Percentiles rank a stretch among this genome's conserved stretches.
Evolutionary conservation across 2,113 vertebrate genomes (phyloP).

Genomic region (Baryphthengus martii): DNA sequence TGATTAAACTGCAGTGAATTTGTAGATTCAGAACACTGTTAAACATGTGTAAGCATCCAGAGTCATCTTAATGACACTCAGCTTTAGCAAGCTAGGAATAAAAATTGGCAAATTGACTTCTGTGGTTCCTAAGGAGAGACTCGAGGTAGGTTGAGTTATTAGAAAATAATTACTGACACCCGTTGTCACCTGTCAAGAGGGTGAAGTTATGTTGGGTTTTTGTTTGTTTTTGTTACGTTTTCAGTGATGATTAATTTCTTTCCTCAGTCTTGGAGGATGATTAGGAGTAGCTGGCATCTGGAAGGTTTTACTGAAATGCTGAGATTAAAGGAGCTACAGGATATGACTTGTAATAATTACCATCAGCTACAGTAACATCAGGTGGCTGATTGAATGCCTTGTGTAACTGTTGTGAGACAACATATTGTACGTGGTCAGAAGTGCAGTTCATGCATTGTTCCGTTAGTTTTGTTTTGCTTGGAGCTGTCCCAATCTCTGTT

Average conservation of each 20-base stretch:
- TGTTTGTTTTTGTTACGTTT: neutral
- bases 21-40: neutral
- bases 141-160: neutral
- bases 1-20: neutral
- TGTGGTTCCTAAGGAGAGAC: neutral
- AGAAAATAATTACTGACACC: neutral
- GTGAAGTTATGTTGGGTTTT: neutral
- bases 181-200: neutral
- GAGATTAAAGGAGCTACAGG: neutral
- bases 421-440: neutral
- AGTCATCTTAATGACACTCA: neutral
- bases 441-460: neutral
- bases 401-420: neutral
- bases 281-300: neutral
- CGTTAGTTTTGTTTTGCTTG: slow-evolving; percentile 12
- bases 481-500: neutral
- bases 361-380: neutral
- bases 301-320: neutral
- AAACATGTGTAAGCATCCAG: neutral
- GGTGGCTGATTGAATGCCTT: neutral
- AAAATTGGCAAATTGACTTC: neutral
- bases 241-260: neutral
- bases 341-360: neutral
- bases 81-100: neutral
- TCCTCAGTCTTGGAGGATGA: neutral